A percentile compares a stretch with the other conserved stretches of the same genome.
These are phyloP conservation scores for Malaclemys terrapin DNA, from an alignment of 2,113 vertebrate species.

Conservation along the genomic window DNA sequence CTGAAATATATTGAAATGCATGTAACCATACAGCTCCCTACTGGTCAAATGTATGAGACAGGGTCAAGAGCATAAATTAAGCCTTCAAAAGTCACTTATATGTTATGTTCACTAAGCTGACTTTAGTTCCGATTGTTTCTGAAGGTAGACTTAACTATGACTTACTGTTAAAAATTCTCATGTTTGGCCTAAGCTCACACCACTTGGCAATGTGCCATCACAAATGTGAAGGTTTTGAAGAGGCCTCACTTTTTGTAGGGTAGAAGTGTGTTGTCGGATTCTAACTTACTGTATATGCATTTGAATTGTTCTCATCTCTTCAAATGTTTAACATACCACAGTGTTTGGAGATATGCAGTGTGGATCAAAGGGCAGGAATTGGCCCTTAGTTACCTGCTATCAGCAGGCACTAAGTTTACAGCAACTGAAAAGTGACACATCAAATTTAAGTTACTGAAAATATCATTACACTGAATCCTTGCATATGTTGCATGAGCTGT, in stretches of 20 bases:
- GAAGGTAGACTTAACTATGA: constrained; percentile 1
- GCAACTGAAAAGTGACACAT: constrained; percentile 48
- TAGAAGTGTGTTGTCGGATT: constrained; percentile 1
- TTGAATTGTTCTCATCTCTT: not conserved
- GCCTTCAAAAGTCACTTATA: not conserved
- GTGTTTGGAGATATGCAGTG: not conserved
- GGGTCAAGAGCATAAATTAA: not conserved
- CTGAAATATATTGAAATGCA: constrained; percentile 30
- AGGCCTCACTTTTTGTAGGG: not conserved
- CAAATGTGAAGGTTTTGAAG: constrained; percentile 17
- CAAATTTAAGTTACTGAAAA: constrained; percentile 54
- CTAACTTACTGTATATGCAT: not conserved
- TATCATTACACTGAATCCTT: constrained; percentile 52
- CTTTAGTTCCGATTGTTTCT: constrained; percentile 19
- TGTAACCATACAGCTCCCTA: not conserved
- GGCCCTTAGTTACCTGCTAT: constrained; percentile 46
- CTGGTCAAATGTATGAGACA: not conserved
- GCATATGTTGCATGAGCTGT: constrained; percentile 52
- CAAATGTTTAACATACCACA: not conserved
- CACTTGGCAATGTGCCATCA: not conserved
- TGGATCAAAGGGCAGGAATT: constrained; percentile 43
- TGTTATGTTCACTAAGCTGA: not conserved
- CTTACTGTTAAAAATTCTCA: constrained; percentile 54
- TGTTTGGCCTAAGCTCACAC: constrained; percentile 54
- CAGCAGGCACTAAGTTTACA: constrained; percentile 26